Evolutionary conservation across 2,888 invertebrate genomes (phyloP), one percentile per base, ranked within the genome.

Genomic region (Peribatodes rhomboidaria): DNA sequence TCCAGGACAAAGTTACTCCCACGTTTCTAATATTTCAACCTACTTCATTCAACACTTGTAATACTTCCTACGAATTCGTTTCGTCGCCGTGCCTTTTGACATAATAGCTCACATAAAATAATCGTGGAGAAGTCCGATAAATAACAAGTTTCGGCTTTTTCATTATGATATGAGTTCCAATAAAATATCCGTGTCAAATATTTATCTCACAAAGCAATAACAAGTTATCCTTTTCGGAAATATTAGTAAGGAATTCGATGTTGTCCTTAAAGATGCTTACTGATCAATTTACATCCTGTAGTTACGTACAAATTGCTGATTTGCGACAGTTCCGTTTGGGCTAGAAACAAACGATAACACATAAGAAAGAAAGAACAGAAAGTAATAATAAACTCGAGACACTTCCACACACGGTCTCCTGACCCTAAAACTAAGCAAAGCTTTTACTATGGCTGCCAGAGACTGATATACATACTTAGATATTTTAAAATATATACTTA

Each of bases 11-110:
- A 9, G 20, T 10, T n/a, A n/a, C n/a, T n/a, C n/a, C n/a, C n/a
- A n/a, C n/a, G n/a, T n/a, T 20, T 44, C 44, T 44, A 22, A 44
- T 44, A 20, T 44, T 13, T 3, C 20, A 44, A 44, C 44, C 11
- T 39, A 39, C 4, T 39, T 39, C 39, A 39, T n/a, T n/a, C n/a
- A n/a, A n/a, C n/a, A n/a, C n/a, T n/a, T n/a, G n/a, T n/a, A n/a
- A n/a, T n/a, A n/a, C 39, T 3, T 4, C 13, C 1, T 44, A 44
- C 13, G 20, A 44, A 20, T 44, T 13, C 14, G 20, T 20, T 44
- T 0, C 13, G 13, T 27, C 27, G 27, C 1, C 6, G 22, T 13
- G 27, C 1, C 6, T 13, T 13, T 44, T 44, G 20, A 22, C 20
- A 20, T 11, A 44, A 11, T 3, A 20, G 7, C 16, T 8, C 13